These are phyloP conservation scores for Bhutanitis thaidina DNA, from an alignment of 2,888 invertebrate species.

Conservation along the genomic window DNA sequence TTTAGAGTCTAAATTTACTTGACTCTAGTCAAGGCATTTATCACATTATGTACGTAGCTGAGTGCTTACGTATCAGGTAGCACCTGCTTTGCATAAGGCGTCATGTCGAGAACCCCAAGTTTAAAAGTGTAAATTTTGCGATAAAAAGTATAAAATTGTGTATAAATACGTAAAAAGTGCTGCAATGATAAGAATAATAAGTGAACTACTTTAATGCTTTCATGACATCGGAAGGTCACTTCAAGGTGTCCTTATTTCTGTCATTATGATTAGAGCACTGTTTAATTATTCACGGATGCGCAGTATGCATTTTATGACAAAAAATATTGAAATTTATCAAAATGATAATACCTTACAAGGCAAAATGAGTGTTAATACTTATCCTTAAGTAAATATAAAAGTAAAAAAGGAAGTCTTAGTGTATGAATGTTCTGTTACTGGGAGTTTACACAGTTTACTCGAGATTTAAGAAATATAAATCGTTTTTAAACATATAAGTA, in stretches of 20 bases:
- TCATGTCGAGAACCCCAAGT: conserved; percentile 70
- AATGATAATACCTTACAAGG: too few relatives aligned
- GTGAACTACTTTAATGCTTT: conserved; percentile 38
- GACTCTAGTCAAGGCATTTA: conserved; percentile 32
- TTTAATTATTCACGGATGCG: conserved; percentile 12
- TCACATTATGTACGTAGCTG: conserved; percentile 40
- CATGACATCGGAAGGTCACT: conserved; percentile 45
- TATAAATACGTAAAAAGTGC: conserved; percentile 55
- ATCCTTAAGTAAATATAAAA: too few relatives aligned
- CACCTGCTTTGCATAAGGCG: conserved; percentile 80
- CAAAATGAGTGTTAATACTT: too few relatives aligned
- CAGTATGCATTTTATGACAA: not conserved
- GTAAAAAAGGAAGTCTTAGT: too few relatives aligned
- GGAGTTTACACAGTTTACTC: too few relatives aligned
- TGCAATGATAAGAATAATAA: conserved; percentile 58
- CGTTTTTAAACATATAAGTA: too few relatives aligned
- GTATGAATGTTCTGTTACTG: too few relatives aligned
- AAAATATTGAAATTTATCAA: not conserved
- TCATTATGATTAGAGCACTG: conserved; percentile 24
- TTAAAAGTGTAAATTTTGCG: conserved; percentile 74
- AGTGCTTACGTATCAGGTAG: conserved; percentile 70
- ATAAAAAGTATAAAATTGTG: conserved; percentile 69
- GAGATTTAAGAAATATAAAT: too few relatives aligned
- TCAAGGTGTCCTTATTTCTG: conserved; percentile 53
- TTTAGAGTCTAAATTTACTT: conserved; percentile 37